Conservation (phyloP, 2,797 vertebrate species). For the Sebastes baramenuke region DNA sequence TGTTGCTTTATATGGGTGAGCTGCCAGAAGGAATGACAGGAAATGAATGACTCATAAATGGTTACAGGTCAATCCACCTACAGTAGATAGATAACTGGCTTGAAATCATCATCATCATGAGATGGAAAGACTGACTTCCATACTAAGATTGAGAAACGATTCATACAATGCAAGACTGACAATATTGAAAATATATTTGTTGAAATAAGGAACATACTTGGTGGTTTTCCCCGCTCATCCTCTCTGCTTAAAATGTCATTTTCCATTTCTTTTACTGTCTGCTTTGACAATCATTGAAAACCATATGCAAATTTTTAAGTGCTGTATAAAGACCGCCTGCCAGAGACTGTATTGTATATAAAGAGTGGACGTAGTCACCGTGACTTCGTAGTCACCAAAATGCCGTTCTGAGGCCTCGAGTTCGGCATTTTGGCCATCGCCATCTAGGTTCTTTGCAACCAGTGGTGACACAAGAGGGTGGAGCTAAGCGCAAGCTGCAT, state of each 20-base stretch:
- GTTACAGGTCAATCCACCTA: not conserved
- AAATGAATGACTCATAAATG: not conserved
- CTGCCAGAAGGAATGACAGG: not conserved
- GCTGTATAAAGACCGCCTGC: not conserved
- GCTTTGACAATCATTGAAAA: too few species aligned
- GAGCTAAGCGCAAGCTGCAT: too few species aligned
- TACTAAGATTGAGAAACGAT: not conserved
- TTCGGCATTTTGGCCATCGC: too few species aligned
- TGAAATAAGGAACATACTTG: not conserved
- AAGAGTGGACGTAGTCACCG: too few species aligned
- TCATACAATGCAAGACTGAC: not conserved
- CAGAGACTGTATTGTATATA: too few species aligned
- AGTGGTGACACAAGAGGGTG: too few species aligned
- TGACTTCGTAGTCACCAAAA: too few species aligned
- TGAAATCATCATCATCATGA: not conserved
- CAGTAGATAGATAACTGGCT: not conserved
- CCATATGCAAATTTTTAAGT: not conserved
- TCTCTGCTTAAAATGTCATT: not conserved
- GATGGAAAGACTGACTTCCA: not conserved
- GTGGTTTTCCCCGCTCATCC: not conserved
- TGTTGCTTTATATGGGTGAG: not conserved
- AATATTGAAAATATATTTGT: not conserved
- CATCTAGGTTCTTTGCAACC: too few species aligned
- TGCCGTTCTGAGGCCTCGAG: too few species aligned
- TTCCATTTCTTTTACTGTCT: too few species aligned